A percentile compares a stretch with the other conserved stretches of the same genome.
Conservation (phyloP, 2,797 vertebrate genomes). For the Manis pentadactyla region DNA sequence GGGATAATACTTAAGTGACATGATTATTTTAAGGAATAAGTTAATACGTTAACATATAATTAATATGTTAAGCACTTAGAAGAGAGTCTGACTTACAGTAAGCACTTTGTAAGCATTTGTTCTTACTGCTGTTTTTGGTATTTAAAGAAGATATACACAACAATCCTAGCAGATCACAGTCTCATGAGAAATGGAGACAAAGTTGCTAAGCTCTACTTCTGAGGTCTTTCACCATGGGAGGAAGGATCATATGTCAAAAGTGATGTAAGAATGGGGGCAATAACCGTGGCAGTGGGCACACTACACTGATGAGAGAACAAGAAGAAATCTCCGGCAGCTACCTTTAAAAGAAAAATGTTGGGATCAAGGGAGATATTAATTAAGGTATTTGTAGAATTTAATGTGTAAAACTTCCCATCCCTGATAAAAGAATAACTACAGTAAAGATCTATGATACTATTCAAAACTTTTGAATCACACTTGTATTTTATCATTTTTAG, state of each 20-base stretch:
- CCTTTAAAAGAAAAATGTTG: background rate
- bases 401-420: background rate
- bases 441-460: background rate
- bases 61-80: background rate
- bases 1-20: background rate
- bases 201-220: background rate
- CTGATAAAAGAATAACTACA: background rate
- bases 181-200: background rate
- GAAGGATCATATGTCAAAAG: background rate
- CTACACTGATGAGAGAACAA: background rate
- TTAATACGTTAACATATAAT: background rate
- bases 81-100: background rate
- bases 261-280: background rate
- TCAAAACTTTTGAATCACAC: background rate
- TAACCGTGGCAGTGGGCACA: background rate
- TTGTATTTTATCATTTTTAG: background rate
- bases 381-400: background rate
- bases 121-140: background rate
- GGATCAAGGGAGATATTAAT: background rate
- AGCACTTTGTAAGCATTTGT: background rate
- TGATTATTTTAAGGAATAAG: background rate
- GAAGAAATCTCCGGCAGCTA: background rate
- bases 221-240: background rate
- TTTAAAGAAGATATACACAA: background rate
- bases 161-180: background rate